Evolutionary conservation across 2,113 vertebrate genomes (phyloP).

Genomic region (Mystacornis crossleyi): DNA sequence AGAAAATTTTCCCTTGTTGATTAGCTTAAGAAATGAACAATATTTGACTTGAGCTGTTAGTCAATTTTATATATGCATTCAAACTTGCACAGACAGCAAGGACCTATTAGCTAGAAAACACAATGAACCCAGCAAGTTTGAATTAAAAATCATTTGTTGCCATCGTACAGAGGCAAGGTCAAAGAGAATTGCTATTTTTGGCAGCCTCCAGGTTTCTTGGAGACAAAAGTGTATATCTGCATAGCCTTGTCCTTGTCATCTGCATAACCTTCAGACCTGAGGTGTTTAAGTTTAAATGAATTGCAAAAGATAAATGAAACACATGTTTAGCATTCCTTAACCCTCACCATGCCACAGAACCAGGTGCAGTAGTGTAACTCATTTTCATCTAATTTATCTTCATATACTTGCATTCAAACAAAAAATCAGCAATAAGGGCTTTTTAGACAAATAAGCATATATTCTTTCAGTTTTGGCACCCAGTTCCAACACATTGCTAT

Average conservation of each 20-base stretch:
- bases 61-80: not conserved
- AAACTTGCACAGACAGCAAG: not conserved
- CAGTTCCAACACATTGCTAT: not conserved
- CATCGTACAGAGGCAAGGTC: not conserved
- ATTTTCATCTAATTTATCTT: not conserved
- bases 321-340: not conserved
- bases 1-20: not conserved
- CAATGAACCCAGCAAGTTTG: not conserved
- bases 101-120: not conserved
- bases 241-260: conserved; percentile 5
- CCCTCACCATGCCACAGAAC: not conserved
- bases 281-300: not conserved
- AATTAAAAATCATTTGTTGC: not conserved
- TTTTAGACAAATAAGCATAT: not conserved
- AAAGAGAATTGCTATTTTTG: not conserved
- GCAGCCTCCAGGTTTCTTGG: not conserved
- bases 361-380: not conserved
- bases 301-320: conserved; percentile 1
- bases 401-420: not conserved
- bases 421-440: not conserved
- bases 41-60: not conserved
- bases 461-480: not conserved
- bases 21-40: not conserved
- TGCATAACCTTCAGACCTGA: conserved; percentile 1
- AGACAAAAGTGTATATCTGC: not conserved